Evolutionary conservation across 53 echinoderm and acorn worm genomes (phyloP), one percentile per base, ranked within the genome.

Genomic region (Luidia sarsii): DNA sequence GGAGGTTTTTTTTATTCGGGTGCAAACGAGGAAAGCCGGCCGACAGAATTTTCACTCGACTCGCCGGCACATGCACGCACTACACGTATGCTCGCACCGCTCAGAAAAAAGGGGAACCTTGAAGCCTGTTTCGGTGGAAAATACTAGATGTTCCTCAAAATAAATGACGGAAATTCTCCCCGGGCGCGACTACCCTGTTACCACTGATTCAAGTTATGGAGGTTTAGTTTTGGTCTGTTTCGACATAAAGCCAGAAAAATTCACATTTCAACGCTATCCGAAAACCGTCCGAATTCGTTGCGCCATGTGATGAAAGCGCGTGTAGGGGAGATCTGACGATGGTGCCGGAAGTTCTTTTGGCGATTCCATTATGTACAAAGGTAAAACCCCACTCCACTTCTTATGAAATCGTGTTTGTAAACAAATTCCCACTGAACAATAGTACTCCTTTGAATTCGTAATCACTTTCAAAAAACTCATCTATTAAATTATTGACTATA

Each of bases 221-320:
- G 27, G 19, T 37, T 38, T 5, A 16, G 20, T 32, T 15, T 1
- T 21, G 45, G n/a, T 60, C 61, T 77, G 41, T 24, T 3, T 77
- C 30, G 20, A 77, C 14, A 55, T 61, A 41, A 6, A 11, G 11
- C 41, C 6, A 41, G 41, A 7, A 11, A 7, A 41, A 41, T 41
- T 41, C 11, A 7, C 41, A 35, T 65, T 39, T 20, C 33, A 7
- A 13, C 22, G 22, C 33, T n/a, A n/a, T n/a, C n/a, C n/a, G n/a
- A n/a, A n/a, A n/a, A n/a, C n/a, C n/a, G n/a, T n/a, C n/a, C n/a
- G n/a, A n/a, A n/a, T n/a, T n/a, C n/a, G 33, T 72, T 72, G 54
- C 72, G 22, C 55, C 72, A 72, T 72, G 72, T 77, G 77, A 77
- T 36, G 77, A 77, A 77, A 77, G 52, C 33, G 70, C 31, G 32